A percentile compares a stretch with the other conserved stretches of the same genome.
These are phyloP conservation scores for Scelioninae gen. 1 DNA, from an alignment of 2,888 invertebrate genomes.

Conservation along the genomic window DNA sequence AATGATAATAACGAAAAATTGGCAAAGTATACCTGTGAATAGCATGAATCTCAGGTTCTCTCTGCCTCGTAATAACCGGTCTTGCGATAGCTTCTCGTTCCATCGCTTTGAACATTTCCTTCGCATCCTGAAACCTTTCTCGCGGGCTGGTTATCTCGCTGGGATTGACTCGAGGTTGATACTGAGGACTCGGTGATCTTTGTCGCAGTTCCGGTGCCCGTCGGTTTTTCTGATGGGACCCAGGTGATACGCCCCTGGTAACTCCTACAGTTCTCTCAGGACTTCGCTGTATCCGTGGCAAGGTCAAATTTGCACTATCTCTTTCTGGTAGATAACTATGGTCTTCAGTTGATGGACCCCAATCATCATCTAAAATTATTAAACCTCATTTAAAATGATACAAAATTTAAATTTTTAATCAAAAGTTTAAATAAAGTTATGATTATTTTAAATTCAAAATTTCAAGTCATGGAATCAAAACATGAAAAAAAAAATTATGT, in stretches of 20 bases:
- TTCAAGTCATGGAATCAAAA: no score
- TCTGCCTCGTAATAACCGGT: constrained; percentile 75
- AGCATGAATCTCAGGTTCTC: constrained; percentile 75
- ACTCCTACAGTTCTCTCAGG: constrained; percentile 77
- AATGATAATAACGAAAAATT: no score
- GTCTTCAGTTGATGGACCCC: constrained; percentile 85
- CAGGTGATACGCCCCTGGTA: constrained; percentile 77
- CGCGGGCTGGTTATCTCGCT: constrained; percentile 86
- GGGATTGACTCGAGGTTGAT: constrained; percentile 81
- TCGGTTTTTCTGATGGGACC: constrained; percentile 78
- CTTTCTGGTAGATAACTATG: constrained; percentile 79
- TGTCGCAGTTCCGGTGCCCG: constrained; percentile 85
- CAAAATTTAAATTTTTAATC: no score
- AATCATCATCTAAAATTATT: constrained; percentile 92
- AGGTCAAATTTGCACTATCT: constrained; percentile 75
- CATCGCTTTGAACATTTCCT: constrained; percentile 92
- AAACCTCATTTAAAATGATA: no score
- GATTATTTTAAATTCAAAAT: no score
- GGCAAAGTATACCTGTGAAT: constrained; percentile 54
- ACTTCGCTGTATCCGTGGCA: constrained; percentile 81
- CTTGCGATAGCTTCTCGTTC: constrained; percentile 87
- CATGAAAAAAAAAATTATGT: no score
- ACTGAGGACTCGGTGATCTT: constrained; percentile 85
- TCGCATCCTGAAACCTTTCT: constrained; percentile 93
- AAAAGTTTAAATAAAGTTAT: no score